Percentiles rank a stretch among this genome's conserved stretches.
Conservation (phyloP, 1,140 invertebrate genomes). For the Apocrypta bakeri region DNA sequence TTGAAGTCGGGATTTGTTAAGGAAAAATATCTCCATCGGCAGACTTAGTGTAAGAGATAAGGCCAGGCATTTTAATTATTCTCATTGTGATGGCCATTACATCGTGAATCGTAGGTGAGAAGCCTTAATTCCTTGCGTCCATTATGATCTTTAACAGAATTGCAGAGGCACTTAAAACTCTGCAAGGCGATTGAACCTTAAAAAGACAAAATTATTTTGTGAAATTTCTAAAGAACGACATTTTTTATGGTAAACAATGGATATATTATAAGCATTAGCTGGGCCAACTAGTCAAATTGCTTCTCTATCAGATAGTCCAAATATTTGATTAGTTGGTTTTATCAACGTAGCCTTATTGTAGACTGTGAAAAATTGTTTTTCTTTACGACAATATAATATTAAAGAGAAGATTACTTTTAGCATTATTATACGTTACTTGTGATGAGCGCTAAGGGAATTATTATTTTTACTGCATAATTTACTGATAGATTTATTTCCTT, state of each 20-base stretch:
- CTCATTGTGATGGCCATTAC: slow-evolving; percentile 31
- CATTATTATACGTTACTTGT: neutral
- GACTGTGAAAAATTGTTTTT: slow-evolving; percentile 20
- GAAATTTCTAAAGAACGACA: slow-evolving; percentile 10
- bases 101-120: slow-evolving; percentile 22
- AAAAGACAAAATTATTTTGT: slow-evolving; percentile 17
- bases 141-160: slow-evolving; percentile 44
- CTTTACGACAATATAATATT: slow-evolving; percentile 3
- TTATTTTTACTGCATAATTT: slow-evolving; percentile 16
- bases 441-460: slow-evolving; percentile 11
- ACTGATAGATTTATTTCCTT: slow-evolving; percentile 19
- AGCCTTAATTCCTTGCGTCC: slow-evolving; percentile 47
- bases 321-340: slow-evolving; percentile 19
- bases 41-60: slow-evolving; percentile 1
- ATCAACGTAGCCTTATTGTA: slow-evolving; percentile 13
- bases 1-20: neutral
- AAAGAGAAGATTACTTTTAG: slow-evolving; percentile 21
- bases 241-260: slow-evolving; percentile 15
- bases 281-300: neutral
- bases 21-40: slow-evolving; percentile 42
- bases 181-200: slow-evolving; percentile 26
- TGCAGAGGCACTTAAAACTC: slow-evolving; percentile 36
- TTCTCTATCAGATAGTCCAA: neutral
- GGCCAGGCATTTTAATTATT: slow-evolving; percentile 48
- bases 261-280: neutral